A percentile compares a stretch with the other conserved stretches of the same genome.
Conservation (phyloP, 2,888 invertebrate genomes). For the Rotaria macrura region DNA sequence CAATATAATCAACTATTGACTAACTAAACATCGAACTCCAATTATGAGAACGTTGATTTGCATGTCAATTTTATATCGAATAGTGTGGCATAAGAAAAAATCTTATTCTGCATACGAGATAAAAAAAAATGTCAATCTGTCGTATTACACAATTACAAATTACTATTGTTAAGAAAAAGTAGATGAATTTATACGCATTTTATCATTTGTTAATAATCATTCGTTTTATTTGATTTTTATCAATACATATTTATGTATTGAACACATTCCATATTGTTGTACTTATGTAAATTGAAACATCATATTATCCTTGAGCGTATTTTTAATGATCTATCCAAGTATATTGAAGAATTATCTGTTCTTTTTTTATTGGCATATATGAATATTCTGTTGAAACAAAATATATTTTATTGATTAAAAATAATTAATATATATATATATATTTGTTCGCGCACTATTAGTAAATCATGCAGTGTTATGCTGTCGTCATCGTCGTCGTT, state of each 20-base stretch:
- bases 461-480: no score
- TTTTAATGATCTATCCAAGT: not conserved
- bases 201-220: no score
- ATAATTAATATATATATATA: not conserved
- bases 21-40: not conserved
- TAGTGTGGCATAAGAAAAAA: not conserved
- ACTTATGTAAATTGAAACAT: not conserved
- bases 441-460: no score
- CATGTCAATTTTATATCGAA: not conserved
- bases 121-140: not conserved
- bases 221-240: no score
- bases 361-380: not conserved
- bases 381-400: not conserved
- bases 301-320: not conserved
- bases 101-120: not conserved
- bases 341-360: not conserved
- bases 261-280: no score
- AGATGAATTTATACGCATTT: not conserved
- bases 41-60: not conserved
- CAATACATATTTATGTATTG: no score
- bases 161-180: not conserved
- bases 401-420: not conserved
- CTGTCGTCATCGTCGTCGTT: no score
- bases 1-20: not conserved
- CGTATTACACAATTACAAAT: not conserved